phyloP scores from a whole-genome alignment of 2,888 invertebrate species.

The Cataglyphis cursor region DNA sequence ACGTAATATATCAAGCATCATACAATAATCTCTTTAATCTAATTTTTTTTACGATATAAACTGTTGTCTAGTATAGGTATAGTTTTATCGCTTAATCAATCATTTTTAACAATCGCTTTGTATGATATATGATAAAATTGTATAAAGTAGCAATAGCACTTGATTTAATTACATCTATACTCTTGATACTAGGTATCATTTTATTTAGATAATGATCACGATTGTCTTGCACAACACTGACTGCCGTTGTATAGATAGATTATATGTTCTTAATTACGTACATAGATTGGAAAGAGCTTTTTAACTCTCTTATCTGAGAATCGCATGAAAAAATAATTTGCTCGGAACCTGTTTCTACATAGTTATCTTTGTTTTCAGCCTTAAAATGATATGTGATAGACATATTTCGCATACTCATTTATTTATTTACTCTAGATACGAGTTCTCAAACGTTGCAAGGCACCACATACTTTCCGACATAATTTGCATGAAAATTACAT shows the following conservation, averaged over 20 bases:
- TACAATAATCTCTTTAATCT: conserved; percentile 21
- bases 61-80: neutral
- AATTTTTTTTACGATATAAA: neutral
- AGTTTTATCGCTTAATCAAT: conserved; percentile 13
- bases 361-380: conserved; percentile 64
- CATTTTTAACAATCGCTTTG: neutral
- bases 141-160: conserved; percentile 8
- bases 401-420: conserved; percentile 20
- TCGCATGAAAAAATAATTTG: conserved; percentile 65
- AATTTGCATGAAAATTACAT: conserved; percentile 24
- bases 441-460: conserved; percentile 65
- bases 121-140: conserved; percentile 20
- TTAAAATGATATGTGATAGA: conserved; percentile 73
- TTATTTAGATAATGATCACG: conserved; percentile 37
- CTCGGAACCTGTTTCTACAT: conserved; percentile 42
- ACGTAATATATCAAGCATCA: neutral
- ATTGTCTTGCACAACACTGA: conserved; percentile 63
- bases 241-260: conserved; percentile 36
- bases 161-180: conserved; percentile 21
- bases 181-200: conserved; percentile 19
- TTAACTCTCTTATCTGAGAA: conserved; percentile 31
- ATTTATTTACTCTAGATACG: conserved; percentile 38
- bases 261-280: conserved; percentile 41
- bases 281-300: conserved; percentile 32
- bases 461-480: conserved; percentile 65